Base-by-base conservation (phyloP, 2,888 invertebrate species). In the Cataglyphis albicans region DNA sequence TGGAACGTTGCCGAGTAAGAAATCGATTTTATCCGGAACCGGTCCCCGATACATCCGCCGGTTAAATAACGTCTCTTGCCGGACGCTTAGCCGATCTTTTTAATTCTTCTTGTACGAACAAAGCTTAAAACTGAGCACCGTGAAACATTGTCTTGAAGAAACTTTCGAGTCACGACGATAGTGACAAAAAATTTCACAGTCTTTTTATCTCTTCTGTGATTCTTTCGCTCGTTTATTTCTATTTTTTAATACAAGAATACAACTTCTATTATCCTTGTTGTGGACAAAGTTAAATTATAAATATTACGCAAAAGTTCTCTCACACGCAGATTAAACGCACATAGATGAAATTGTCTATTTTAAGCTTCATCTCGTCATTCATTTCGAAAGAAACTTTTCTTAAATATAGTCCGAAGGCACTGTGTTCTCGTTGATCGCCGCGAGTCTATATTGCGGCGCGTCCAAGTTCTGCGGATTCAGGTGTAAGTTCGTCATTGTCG, bases 371-470 rank as follows among this genome's bases (percentile, higher is more conserved):
- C 44, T 55, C n/a, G 18, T 64, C 70, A 61, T 1, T 0, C 3
- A 21, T 57, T n/a, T 10, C 32, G 18, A 41, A 63, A 21, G 9
- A n/a, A 41, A 25, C 6, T 21, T 52, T 9, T n/a, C n/a, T 76
- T 91, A 94, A 89, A 94, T 94, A 85, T 94, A 94, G 85, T 94
- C 94, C 86, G 94, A 94, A 18, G 94, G 93, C 67, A 93, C 93
- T 32, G 93, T 90, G 32, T 88, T 91, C 86, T 94, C 94, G 90
- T 93, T 94, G 74, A 94, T 94, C n/a, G 94, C 94, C 10, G 94
- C 93, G 48, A 94, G 89, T 84, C 94, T 91, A 86, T 94, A 94
- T 73, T 93, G 93, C 70, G 89, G 90, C 21, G 88, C 82, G 61
- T 93, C 92, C 63, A 91, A 80, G 10, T 83, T 91, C 84, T 91